These are phyloP conservation scores for Plotosus lineatus DNA, from an alignment of 2,113 vertebrate genomes.

Conservation along the genomic window DNA sequence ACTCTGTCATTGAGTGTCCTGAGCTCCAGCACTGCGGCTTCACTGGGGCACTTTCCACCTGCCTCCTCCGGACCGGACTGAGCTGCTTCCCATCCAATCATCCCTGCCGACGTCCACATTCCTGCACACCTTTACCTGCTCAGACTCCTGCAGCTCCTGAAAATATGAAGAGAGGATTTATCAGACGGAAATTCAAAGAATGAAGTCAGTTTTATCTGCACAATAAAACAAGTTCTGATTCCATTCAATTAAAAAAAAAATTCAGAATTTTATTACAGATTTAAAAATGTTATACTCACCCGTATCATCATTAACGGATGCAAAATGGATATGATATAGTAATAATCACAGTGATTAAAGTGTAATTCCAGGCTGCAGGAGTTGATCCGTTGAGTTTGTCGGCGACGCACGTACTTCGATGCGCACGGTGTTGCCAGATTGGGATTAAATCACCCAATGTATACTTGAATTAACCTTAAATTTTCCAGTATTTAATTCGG, in stretches of 20 bases:
- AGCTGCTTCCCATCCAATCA: not conserved
- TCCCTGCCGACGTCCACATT: not conserved
- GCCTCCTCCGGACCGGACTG: not conserved
- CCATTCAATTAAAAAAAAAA: not conserved
- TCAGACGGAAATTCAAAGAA: not conserved
- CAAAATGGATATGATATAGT: too few relatives aligned
- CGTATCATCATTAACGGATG: not conserved
- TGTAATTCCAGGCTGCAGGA: not conserved
- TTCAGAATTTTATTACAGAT: not conserved
- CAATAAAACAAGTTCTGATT: not conserved
- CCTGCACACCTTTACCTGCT: not conserved
- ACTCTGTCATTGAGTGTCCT: slow-evolving; percentile 26
- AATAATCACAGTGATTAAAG: not conserved
- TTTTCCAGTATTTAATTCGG: not conserved
- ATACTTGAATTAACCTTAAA: too few relatives aligned
- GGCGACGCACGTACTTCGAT: slow-evolving; percentile 23
- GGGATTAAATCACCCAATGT: not conserved
- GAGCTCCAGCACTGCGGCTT: slow-evolving; percentile 20
- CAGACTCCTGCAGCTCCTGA: not conserved
- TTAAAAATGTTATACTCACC: not conserved
- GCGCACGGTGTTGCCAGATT: slow-evolving; percentile 27
- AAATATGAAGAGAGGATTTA: not conserved
- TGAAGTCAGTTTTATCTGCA: not conserved
- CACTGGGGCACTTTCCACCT: not conserved
- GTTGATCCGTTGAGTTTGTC: slow-evolving; percentile 1